phyloP scores from a whole-genome alignment of 2,113 vertebrate genomes.

The Antechinus stuartii region DNA sequence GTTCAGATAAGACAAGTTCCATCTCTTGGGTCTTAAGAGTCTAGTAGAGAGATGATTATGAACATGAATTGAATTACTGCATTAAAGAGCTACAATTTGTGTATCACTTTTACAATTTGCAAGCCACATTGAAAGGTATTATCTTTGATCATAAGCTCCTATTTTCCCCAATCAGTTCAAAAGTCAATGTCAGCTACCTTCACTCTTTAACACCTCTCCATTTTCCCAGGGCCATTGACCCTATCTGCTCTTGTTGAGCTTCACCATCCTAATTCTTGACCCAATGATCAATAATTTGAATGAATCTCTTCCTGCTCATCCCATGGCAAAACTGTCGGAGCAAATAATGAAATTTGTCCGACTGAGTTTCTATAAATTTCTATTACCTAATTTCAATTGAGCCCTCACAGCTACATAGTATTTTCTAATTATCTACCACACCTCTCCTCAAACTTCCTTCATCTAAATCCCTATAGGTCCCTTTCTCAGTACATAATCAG shows the following conservation, averaged over 20 bases:
- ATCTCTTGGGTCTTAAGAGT: neutral
- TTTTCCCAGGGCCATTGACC: neutral
- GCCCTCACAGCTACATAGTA: neutral
- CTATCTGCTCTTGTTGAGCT: neutral
- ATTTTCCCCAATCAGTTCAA: neutral
- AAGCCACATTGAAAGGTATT: neutral
- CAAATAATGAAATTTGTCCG: neutral
- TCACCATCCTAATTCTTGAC: neutral
- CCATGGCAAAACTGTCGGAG: neutral
- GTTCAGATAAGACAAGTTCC: neutral
- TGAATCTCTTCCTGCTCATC: neutral
- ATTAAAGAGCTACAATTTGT: neutral
- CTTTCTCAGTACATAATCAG: neutral
- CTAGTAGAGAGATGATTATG: neutral
- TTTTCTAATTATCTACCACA: neutral
- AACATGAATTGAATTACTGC: neutral
- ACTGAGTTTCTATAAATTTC: neutral
- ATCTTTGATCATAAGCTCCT: neutral
- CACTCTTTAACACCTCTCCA: neutral
- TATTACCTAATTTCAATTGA: neutral
- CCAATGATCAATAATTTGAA: neutral
- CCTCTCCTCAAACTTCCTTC: neutral
- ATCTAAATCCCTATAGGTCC: neutral
- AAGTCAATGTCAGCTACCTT: neutral
- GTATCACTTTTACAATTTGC: neutral